Conservation (phyloP, 2,113 vertebrate genomes). For the Glareola pratincola region DNA sequence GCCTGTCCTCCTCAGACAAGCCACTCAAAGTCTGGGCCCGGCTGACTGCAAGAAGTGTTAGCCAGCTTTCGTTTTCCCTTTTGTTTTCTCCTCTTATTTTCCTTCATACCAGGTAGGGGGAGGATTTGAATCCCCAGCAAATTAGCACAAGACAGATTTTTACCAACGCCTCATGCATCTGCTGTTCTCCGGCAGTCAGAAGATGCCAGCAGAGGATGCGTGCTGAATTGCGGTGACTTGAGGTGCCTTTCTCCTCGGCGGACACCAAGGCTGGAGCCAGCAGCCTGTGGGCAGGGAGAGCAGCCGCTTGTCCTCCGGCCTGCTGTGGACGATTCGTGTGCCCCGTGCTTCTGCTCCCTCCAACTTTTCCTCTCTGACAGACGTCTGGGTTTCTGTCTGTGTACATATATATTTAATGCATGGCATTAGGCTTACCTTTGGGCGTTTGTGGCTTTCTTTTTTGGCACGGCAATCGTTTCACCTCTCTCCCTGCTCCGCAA, state of each 20-base stretch:
- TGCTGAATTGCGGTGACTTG: background rate
- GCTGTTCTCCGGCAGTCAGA: background rate
- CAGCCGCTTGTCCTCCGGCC: background rate
- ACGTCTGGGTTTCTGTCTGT: background rate
- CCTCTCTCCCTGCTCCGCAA: background rate
- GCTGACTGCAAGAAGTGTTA: background rate
- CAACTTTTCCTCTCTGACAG: background rate
- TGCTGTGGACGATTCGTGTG: background rate
- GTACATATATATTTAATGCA: background rate
- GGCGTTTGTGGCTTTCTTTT: background rate
- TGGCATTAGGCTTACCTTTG: background rate
- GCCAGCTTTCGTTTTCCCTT: background rate
- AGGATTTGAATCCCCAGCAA: background rate
- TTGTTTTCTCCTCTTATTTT: background rate
- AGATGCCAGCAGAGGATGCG: background rate
- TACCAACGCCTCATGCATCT: background rate
- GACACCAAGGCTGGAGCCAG: background rate
- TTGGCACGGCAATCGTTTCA: background rate
- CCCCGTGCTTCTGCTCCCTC: background rate
- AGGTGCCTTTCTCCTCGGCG: accelerated
- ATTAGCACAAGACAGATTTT: background rate
- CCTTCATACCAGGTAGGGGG: too few relatives aligned
- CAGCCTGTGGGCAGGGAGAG: background rate
- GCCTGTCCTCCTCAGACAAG: background rate
- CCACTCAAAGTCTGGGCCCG: background rate